Conservation (phyloP, 2,888 invertebrate species). For the Hirtodrosophila alboralis region DNA sequence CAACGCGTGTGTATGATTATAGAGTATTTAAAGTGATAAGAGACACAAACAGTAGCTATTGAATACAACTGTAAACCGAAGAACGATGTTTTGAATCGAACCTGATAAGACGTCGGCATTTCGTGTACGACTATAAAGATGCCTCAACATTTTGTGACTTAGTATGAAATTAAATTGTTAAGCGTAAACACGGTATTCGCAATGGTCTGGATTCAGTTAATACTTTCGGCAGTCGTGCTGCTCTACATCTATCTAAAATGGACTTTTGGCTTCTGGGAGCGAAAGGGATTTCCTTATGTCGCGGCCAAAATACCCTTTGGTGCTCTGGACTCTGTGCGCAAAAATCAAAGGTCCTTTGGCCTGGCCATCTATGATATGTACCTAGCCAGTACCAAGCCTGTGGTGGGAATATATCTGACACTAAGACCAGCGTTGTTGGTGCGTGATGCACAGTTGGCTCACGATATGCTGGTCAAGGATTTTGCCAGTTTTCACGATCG, state of each 20-base stretch:
- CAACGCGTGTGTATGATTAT: no score
- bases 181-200: not conserved
- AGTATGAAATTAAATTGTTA: no score
- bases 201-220: conserved; percentile 43
- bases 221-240: conserved; percentile 44
- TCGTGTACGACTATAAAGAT: conserved; percentile 26
- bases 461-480: conserved; percentile 87
- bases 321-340: conserved; percentile 86
- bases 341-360: conserved; percentile 86
- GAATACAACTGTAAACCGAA: no score
- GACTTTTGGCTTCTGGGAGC: conserved; percentile 85
- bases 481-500: conserved; percentile 88
- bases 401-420: conserved; percentile 87
- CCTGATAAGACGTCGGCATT: conserved; percentile 1
- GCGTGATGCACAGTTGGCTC: conserved; percentile 87
- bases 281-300: conserved; percentile 86
- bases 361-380: conserved; percentile 87
- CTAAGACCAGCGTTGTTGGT: conserved; percentile 87
- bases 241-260: conserved; percentile 68
- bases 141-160: not conserved
- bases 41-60: no score
- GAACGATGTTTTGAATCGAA: no score
- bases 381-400: conserved; percentile 80
- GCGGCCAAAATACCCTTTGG: conserved; percentile 87
- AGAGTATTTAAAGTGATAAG: no score